These are phyloP conservation scores for Elmis aenea DNA, from an alignment of 2,888 invertebrate species.

Conservation along the genomic window DNA sequence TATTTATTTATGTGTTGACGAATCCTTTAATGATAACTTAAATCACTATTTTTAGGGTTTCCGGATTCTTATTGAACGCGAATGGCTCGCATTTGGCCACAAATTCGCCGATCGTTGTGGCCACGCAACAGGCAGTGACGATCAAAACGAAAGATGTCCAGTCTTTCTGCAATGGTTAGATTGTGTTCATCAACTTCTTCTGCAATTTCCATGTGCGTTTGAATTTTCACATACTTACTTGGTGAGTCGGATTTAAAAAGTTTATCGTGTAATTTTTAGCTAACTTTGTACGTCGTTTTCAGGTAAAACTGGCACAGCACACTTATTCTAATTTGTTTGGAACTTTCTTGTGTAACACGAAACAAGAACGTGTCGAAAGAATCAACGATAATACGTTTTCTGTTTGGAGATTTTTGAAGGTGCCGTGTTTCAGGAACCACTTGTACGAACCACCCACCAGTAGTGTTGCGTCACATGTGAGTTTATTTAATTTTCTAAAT, in stretches of 20 bases:
- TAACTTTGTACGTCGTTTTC: slow-evolving; percentile 30
- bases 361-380: slow-evolving; percentile 64
- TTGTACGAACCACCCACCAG: slow-evolving; percentile 61
- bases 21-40: slow-evolving; percentile 5
- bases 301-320: slow-evolving; percentile 94
- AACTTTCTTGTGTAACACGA: slow-evolving; percentile 89
- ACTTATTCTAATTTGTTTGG: slow-evolving; percentile 95
- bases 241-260: slow-evolving; percentile 54
- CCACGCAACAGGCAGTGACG: slow-evolving; percentile 73
- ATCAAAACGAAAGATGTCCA: slow-evolving; percentile 93
- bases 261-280: slow-evolving; percentile 3
- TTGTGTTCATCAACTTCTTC: slow-evolving; percentile 85
- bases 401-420: slow-evolving; percentile 82
- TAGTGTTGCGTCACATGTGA: slow-evolving; percentile 46
- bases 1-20: slow-evolving; percentile 8
- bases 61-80: slow-evolving; percentile 85
- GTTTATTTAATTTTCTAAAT: no score
- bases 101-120: slow-evolving; percentile 96
- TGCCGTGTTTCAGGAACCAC: slow-evolving; percentile 78
- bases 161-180: slow-evolving; percentile 98
- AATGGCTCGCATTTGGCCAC: slow-evolving; percentile 98
- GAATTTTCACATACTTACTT: slow-evolving; percentile 92
- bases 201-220: slow-evolving; percentile 89
- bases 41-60: slow-evolving; percentile 81
- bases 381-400: slow-evolving; percentile 69